Evolutionary conservation across 2,888 invertebrate genomes (phyloP), one percentile per base, ranked within the genome.

Genomic region (Chalcis sispes): DNA sequence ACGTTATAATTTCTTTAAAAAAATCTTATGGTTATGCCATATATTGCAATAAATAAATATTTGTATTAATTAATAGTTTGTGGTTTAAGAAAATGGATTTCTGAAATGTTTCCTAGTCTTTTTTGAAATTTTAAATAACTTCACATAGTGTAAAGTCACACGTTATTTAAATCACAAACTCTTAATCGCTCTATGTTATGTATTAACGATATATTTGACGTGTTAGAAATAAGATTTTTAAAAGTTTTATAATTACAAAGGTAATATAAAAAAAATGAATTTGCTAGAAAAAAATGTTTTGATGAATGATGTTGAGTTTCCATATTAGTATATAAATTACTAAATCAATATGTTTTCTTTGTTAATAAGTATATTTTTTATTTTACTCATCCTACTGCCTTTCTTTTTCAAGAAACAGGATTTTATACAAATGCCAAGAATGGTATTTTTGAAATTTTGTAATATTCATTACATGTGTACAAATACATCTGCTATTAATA

Each of bases 271-370:
- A 80, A n/a, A 75, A 80, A 79, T 82, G 80, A 81, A 82, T 82
- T 81, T 79, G 80, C 82, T 77, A 80, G 77, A 77, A 76, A 76
- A 79, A 80, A 78, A 77, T 80, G 80, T 82, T 80, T 79, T 75
- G 77, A 62, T 73, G 77, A 79, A 80, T 79, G 79, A 80, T 79
- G 80, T 81, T 80, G 79, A 81, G 79, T 80, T 65, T 81, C 80
- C 75, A 80, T 81, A 81, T 80, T 77, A 81, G 75, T 77, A 72
- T 61, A 77, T 76, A 70, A 81, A 81, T 77, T 77, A 79, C 71
- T 79, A 77, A 80, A 81, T 82, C 80, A 83, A n/a, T n/a, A 80
- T 79, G 79, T 80, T 81, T 81, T 79, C 79, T 80, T 83, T 82
- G 81, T 83, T 82, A 77, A 79, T 48, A 56, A 61, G 15, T 72